Base-by-base conservation (phyloP, 2,113 vertebrate genomes). In the Panthera leo region DNA sequence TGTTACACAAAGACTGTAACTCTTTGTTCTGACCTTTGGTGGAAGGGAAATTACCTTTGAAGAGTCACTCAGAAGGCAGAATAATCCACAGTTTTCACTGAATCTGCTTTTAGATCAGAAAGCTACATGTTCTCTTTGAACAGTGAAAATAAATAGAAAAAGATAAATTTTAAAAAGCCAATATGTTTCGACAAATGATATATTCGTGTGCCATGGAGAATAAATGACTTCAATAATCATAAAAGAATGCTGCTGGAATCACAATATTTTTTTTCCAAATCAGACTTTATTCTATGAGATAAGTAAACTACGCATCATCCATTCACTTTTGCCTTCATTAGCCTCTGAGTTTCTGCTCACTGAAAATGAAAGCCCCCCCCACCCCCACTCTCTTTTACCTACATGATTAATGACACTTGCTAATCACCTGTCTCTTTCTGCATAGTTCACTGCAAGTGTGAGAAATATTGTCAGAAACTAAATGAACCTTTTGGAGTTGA, bases 371-470 rank as follows among this genome's bases (percentile, higher is more conserved):
- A 83, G n/a, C 4, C 70, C 90, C 79, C 82, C 19, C 8, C 58
- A 19, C 58, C 55, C 55, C 58, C 58, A 25, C 84, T 94, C 88
- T 83, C 95, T 97, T 98, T 96, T 92, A 92, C 95, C 96, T 97
- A 91, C 97, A 97, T 98, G 96, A 98, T 98, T 98, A 97, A 98
- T 98, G 89, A 84, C 85, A 85, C 53, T 89, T 98, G 97, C 97
- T 98, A 98, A 98, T 98, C 93, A 98, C 83, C 55, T 89, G 94
- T 27, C 58, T 73, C 85, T 85, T 92, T 98, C 96, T 91, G 51
- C 91, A 80, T 61, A 97, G 82, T 63, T 97, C 97, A 96, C 45
- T 97, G 94, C 16, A 67, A 95, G 12, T 79, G 88, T 94, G 95
- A 86, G 79, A 97, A 97, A 94, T 94, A 95, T 83, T 94, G 55